These are phyloP conservation scores for Neopelma chrysocephalum DNA, from an alignment of 2,797 vertebrate species.

Conservation along the genomic window DNA sequence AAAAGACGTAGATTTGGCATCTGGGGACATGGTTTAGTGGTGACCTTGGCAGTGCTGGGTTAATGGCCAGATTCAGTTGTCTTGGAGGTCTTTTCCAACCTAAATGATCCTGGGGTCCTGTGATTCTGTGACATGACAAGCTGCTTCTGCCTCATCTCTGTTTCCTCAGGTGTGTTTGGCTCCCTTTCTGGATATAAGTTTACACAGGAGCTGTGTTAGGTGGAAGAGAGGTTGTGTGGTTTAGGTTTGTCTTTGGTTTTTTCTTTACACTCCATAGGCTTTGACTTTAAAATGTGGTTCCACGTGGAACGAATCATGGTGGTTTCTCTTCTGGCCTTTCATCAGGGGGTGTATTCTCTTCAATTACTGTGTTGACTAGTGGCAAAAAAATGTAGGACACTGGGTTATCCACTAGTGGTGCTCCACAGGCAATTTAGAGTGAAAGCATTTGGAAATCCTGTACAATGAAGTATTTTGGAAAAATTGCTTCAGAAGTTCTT, in stretches of 20 bases:
- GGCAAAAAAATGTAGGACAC: background rate
- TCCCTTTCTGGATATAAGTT: background rate
- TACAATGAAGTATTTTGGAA: background rate
- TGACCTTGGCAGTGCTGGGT: background rate
- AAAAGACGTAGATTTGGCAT: background rate
- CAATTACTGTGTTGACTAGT: background rate
- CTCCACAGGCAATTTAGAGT: fast-evolving
- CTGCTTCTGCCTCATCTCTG: background rate
- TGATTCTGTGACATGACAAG: background rate
- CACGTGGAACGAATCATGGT: fast-evolving
- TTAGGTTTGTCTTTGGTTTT: background rate
- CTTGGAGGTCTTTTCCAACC: background rate
- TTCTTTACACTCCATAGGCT: background rate
- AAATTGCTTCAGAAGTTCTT: background rate
- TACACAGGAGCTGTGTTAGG: background rate
- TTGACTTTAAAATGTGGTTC: background rate
- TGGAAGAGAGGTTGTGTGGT: background rate
- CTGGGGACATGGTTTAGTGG: background rate
- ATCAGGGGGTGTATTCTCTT: fast-evolving
- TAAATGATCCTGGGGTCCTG: background rate
- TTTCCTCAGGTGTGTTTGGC: fast-evolving
- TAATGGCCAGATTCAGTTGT: fast-evolving
- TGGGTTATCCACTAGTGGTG: background rate
- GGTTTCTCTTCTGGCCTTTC: background rate
- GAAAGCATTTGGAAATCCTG: background rate